phyloP scores from a whole-genome alignment of 2,888 invertebrate genomes.

The Clusia tigrina region DNA sequence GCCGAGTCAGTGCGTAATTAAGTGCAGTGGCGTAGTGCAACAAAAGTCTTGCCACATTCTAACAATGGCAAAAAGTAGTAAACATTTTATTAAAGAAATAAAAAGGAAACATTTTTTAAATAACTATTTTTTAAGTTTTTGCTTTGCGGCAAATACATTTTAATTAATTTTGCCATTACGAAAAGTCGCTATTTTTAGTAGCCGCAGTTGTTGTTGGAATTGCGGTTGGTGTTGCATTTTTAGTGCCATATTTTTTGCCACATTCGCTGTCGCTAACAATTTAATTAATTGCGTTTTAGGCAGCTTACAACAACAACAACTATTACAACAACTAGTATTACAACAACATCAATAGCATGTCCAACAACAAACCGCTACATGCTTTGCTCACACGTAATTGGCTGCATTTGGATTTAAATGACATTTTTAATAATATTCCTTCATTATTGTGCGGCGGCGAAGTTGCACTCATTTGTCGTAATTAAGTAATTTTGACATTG shows the following conservation, averaged over 20 bases:
- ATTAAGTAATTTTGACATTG: conserved; percentile 9
- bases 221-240: conserved; percentile 1
- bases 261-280: conserved; percentile 9
- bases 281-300: conserved; percentile 20
- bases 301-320: too few relatives aligned
- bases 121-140: too few relatives aligned
- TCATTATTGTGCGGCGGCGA: background rate
- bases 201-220: conserved; percentile 5
- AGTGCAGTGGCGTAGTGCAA: background rate
- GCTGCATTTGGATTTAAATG: background rate
- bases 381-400: conserved; percentile 1
- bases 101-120: conserved; percentile 1
- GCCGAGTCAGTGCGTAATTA: background rate
- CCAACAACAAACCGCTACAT: too few relatives aligned
- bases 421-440: background rate
- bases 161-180: conserved; percentile 18
- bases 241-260: background rate
- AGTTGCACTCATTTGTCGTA: conserved; percentile 11
- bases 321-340: too few relatives aligned
- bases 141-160: conserved; percentile 10
- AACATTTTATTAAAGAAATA: conserved; percentile 2
- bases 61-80: background rate
- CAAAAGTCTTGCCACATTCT: background rate
- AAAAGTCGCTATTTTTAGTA: background rate
- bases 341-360: too few relatives aligned